Percentiles rank a stretch among this genome's conserved stretches.
Conservation (phyloP, 30 jellyfish, hydroid and myxozoan genomes). For the Hydractinia symbiolongicarpus region DNA sequence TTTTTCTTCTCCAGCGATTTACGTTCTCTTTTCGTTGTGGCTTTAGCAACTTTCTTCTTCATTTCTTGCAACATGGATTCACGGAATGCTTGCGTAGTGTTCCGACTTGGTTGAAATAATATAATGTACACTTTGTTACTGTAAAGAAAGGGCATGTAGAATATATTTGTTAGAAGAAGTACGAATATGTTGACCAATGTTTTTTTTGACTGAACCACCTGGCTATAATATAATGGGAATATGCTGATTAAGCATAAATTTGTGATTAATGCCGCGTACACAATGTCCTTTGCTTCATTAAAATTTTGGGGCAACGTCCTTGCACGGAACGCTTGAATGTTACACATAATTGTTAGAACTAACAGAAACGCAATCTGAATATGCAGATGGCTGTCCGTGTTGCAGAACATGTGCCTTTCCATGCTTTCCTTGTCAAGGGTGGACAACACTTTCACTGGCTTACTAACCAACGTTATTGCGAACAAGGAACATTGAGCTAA, state of each 20-base stretch:
- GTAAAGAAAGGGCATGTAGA: background rate
- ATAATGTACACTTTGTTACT: background rate
- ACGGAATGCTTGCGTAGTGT: background rate
- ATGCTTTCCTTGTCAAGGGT: background rate
- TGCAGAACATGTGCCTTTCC: background rate
- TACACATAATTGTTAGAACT: background rate
- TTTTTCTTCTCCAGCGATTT: background rate
- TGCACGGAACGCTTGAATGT: constrained; percentile 1
- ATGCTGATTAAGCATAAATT: background rate
- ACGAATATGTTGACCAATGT: background rate
- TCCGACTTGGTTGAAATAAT: background rate
- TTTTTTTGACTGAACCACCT: background rate
- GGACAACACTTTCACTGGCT: background rate
- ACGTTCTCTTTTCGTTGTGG: background rate
- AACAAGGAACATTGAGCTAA: background rate
- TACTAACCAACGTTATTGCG: background rate
- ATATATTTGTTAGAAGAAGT: background rate
- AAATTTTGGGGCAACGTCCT: background rate
- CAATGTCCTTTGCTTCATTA: constrained; percentile 2
- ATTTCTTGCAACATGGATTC: background rate
- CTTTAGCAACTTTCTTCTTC: background rate
- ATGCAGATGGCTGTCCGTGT: background rate
- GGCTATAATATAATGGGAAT: background rate
- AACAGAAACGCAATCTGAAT: background rate
- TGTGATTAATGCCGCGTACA: background rate